Evolutionary conservation across 2,113 vertebrate genomes (phyloP).

Genomic region (human (Homo sapiens)): GRCh38 chr3:436001-436500

Average conservation of each 20-base stretch:
- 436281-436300: background rate
- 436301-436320: background rate
- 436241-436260: background rate
- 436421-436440: conserved; percentile 20
- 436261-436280: background rate
- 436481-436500: background rate
- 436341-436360: conserved; percentile 1
- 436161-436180: background rate
- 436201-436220: background rate
- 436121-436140: background rate
- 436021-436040: background rate
- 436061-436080: background rate
- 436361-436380: conserved; percentile 32
- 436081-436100: background rate
- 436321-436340: conserved; percentile 48
- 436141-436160: background rate
- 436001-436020: background rate
- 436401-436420: background rate
- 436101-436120: background rate
- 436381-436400: background rate
- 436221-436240: background rate
- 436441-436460: conserved; percentile 32
- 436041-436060: background rate
- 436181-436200: background rate
- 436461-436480: background rate